A percentile compares a stretch with the other conserved stretches of the same genome.
Conservation (phyloP, 2,113 vertebrate species). For the Neolamprologus longior region DNA sequence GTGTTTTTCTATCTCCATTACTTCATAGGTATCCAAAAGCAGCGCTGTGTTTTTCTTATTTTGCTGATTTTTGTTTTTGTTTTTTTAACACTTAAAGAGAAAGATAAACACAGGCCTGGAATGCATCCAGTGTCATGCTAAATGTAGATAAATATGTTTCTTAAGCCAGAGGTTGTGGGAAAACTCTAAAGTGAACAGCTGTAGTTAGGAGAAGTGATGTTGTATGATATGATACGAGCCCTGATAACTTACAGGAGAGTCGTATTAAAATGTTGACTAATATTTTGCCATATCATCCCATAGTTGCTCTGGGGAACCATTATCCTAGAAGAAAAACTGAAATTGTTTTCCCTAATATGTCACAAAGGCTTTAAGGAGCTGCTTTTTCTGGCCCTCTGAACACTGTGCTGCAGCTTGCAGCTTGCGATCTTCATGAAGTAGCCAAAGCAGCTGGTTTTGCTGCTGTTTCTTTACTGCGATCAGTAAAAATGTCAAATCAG, state of each 20-base stretch:
- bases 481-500: conserved; percentile 36
- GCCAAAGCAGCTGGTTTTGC: neutral
- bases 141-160: conserved; percentile 9
- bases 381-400: neutral
- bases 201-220: neutral
- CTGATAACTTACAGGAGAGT: conserved; percentile 1
- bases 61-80: neutral
- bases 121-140: neutral
- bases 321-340: neutral
- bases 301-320: neutral
- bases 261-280: neutral
- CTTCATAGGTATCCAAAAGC: conserved; percentile 42
- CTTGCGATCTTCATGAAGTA: neutral
- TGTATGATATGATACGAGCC: neutral
- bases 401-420: neutral
- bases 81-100: neutral
- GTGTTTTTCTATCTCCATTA: conserved; percentile 64
- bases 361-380: neutral
- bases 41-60: conserved; percentile 23
- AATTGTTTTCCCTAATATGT: conserved; percentile 21
- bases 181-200: neutral
- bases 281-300: neutral
- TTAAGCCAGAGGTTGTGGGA: neutral
- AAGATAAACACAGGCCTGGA: conserved; percentile 28
- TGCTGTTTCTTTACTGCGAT: neutral